Percentiles rank a stretch among this genome's conserved stretches.
Conservation (phyloP, 2,888 invertebrate genomes). For the Leistus spinibarbis region DNA sequence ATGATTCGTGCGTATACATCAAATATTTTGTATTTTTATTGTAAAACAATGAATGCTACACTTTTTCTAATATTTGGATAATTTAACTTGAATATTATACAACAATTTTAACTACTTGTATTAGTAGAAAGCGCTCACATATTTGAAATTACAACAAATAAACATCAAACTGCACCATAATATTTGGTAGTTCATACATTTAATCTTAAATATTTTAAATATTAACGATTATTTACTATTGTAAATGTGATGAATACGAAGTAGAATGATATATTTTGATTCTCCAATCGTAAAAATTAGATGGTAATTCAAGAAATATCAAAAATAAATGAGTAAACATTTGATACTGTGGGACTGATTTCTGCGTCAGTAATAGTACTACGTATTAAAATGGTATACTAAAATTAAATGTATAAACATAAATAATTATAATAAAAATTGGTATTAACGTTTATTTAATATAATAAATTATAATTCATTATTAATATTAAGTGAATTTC, state of each 20-base stretch:
- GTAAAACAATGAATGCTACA: not conserved
- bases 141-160: not conserved
- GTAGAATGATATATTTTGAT: conserved; percentile 12
- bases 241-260: not conserved
- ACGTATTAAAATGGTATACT: not conserved
- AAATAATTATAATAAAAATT: not conserved
- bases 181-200: conserved; percentile 12
- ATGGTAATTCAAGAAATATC: not conserved
- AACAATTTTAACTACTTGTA: not conserved
- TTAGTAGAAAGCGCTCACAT: not conserved
- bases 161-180: conserved; percentile 7
- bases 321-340: conserved; percentile 19
- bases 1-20: conserved; percentile 28
- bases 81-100: not conserved
- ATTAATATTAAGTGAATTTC: no score
- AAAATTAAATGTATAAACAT: not conserved
- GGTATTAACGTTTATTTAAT: not conserved
- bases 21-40: conserved; percentile 9
- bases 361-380: conserved; percentile 44
- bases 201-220: conserved; percentile 11
- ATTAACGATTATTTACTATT: not conserved
- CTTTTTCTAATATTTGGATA: not conserved
- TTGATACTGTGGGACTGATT: conserved; percentile 53
- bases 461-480: no score
- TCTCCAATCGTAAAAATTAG: conserved; percentile 6